Base-by-base conservation (phyloP, 1,140 invertebrate genomes). In the Drosophila elegans region DNA sequence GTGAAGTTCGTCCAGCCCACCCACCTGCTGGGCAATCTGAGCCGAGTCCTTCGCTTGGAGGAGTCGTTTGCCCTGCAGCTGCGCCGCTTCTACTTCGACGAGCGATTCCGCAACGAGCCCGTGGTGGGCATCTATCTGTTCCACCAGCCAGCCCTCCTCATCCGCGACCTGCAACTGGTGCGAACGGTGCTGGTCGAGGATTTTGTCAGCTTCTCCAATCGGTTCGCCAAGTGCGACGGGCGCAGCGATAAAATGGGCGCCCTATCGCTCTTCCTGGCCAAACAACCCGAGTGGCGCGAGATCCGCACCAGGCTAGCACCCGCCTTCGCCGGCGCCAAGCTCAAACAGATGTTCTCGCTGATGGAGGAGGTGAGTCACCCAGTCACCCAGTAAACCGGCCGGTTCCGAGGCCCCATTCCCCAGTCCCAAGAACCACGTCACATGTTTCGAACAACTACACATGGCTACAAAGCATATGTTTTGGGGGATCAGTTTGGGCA, bases 261-360 rank as follows among this genome's bases (percentile, higher is more conserved):
- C n/a, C 74, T 91, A n/a, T 90, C 83, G 54, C 74, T 92, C 4
- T 92, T 92, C 52, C 82, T 91, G 13, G 80, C 80, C 21, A 81
- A 90, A 12, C 86, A 92, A 60, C 80, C 88, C 0, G 73, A 91
- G 44, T 95, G 94, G 94, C 94, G 93, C 62, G 86, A 92, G 41
- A 91, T 95, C 7, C 88, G 94, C 11, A 92, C 93, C 1, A 93
- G 93, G 41, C 72, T 95, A 25, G 93, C 93, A 2, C 93, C 94
- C 9, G 93, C 93, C 9, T 95, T 95, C 46, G 93, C 94, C 0
- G 93, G 93, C 5, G 92, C 92, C 42, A 94, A 94, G 77, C 86
- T 95, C 36, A 94, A 93, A 73, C 92, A 92, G 57, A 94, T 95
- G 93, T 94, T 94, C 84, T 93, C 93, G 45, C 86, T 94, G 27